phyloP scores from a whole-genome alignment of 2,888 invertebrate species.

The Gymnosoma rotundatum region DNA sequence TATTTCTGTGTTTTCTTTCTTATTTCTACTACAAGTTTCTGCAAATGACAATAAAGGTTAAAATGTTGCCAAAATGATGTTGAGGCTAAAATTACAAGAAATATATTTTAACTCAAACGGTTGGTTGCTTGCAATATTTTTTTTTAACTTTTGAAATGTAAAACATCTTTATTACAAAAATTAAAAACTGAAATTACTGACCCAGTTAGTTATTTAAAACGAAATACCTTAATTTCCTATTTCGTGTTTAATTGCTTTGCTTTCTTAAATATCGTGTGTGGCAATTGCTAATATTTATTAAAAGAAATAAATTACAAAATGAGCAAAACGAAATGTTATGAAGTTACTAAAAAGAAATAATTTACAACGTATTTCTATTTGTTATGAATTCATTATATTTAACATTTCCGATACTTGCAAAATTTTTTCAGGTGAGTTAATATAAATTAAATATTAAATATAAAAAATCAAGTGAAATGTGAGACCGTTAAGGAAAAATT shows the following conservation, averaged over 20 bases:
- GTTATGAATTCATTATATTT: no score
- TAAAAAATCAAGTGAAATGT: no score
- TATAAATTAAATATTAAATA: no score
- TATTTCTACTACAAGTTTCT: slow-evolving; percentile 26
- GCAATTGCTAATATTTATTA: background rate
- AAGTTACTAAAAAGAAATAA: background rate
- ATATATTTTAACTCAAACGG: slow-evolving; percentile 12
- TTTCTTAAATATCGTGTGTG: background rate
- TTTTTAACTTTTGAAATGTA: slow-evolving; percentile 1
- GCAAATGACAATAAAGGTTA: slow-evolving; percentile 46
- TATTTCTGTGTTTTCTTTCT: slow-evolving; percentile 34
- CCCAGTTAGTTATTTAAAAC: background rate
- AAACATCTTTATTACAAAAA: slow-evolving; percentile 15
- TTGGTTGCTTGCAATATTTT: background rate
- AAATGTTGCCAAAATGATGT: slow-evolving; percentile 29
- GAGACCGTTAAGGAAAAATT: no score
- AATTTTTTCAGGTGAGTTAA: no score
- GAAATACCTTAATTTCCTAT: background rate
- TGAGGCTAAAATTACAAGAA: slow-evolving; percentile 19
- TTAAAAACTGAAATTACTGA: slow-evolving; percentile 3
- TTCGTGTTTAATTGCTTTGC: background rate
- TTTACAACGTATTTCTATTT: background rate
- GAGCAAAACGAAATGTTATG: background rate
- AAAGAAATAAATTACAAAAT: background rate
- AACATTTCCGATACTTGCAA: no score